Conservation (phyloP, 2,113 vertebrate genomes). For the Tragelaphus strepsiceros region DNA sequence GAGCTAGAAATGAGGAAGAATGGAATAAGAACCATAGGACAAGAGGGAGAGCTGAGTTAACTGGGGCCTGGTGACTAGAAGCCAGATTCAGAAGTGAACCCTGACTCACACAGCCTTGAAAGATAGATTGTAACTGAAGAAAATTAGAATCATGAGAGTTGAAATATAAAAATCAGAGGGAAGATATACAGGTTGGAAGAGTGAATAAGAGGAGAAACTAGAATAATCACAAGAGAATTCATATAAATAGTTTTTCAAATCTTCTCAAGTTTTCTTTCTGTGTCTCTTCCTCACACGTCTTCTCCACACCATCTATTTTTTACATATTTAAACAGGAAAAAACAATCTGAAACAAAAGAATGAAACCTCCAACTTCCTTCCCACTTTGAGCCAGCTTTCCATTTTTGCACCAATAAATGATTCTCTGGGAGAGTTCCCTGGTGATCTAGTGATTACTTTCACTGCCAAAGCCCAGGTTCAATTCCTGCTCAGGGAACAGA, state of each 20-base stretch:
- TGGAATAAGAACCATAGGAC: neutral
- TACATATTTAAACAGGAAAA: neutral
- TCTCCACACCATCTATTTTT: neutral
- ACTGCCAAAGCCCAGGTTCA: neutral
- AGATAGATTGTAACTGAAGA: neutral
- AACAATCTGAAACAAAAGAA: neutral
- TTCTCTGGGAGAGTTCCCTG: neutral
- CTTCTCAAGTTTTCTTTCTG: neutral
- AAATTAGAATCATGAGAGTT: neutral
- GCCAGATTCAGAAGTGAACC: neutral
- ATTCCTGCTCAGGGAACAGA: neutral
- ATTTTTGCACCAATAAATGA: neutral
- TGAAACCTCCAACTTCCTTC: neutral
- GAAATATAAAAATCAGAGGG: neutral
- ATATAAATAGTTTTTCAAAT: neutral
- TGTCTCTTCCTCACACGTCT: neutral
- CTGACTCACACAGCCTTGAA: neutral
- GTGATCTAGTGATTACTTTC: neutral
- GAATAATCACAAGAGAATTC: neutral
- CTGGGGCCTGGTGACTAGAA: neutral
- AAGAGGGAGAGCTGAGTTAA: neutral
- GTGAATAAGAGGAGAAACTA: neutral
- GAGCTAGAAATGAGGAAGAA: neutral
- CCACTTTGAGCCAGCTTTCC: neutral
- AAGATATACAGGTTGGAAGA: neutral